A percentile compares a stretch with the other conserved stretches of the same genome.
Conservation (phyloP, 2,797 vertebrate genomes). For the Podarcis lilfordi region DNA sequence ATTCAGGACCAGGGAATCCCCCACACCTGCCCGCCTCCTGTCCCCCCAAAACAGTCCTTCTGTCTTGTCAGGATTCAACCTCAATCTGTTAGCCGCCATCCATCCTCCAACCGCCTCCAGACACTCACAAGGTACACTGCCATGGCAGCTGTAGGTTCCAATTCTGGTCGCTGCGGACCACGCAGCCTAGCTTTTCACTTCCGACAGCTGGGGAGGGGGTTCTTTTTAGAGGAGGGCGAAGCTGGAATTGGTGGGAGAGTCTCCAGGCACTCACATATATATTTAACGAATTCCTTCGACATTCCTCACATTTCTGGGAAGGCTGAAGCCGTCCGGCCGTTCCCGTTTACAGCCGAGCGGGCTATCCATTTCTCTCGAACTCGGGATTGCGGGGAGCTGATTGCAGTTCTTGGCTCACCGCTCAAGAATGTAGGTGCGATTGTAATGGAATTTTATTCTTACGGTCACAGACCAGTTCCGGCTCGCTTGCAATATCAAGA, state of each 20-base stretch:
- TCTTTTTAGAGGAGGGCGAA: not conserved
- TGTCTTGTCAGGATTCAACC: too few relatives aligned
- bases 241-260: not conserved
- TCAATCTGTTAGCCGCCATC: too few relatives aligned
- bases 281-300: not conserved
- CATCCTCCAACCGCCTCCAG: too few relatives aligned
- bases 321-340: constrained; percentile 35
- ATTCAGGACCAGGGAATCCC: too few relatives aligned
- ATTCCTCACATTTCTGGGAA: constrained; percentile 69
- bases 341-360: constrained; percentile 54
- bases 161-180: not conserved
- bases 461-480: too few relatives aligned
- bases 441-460: too few relatives aligned
- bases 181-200: not conserved
- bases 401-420: constrained; percentile 43
- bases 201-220: not conserved
- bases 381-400: constrained; percentile 61
- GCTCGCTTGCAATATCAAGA: too few relatives aligned
- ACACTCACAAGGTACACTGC: not conserved
- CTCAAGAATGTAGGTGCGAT: constrained; percentile 41
- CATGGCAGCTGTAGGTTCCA: not conserved
- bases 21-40: too few relatives aligned
- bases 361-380: constrained; percentile 55
- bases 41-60: too few relatives aligned
- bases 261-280: not conserved